phyloP scores from a whole-genome alignment of 2,797 vertebrate genomes.

The Esox masquinongy region DNA sequence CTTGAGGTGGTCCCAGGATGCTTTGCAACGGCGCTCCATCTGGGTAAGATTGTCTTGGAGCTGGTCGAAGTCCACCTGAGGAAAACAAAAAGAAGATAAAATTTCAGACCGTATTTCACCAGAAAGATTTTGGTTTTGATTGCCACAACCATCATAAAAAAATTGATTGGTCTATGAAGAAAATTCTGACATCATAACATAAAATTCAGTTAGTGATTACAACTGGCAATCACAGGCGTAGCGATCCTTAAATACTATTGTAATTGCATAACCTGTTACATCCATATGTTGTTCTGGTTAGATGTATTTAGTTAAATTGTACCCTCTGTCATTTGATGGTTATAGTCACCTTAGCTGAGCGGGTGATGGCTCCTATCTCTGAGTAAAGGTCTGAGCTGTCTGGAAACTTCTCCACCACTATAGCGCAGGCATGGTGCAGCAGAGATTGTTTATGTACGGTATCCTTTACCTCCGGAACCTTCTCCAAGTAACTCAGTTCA shows the following conservation, averaged over 20 bases:
- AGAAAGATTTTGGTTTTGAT: neutral
- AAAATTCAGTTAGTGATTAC: too few relatives aligned
- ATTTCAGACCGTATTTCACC: neutral
- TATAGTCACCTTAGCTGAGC: conserved; percentile 89
- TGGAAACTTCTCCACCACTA: conserved; percentile 95
- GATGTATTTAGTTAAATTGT: too few relatives aligned
- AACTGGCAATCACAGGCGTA: too few relatives aligned
- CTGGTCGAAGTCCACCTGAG: conserved; percentile 96
- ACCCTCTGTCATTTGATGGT: too few relatives aligned
- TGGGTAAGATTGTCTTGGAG: conserved; percentile 94
- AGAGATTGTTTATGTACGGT: conserved; percentile 97
- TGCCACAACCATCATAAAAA: too few relatives aligned
- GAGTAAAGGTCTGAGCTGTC: conserved; percentile 97
- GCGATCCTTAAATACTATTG: too few relatives aligned
- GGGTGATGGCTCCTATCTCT: conserved; percentile 93
- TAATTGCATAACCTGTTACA: neutral
- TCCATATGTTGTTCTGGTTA: neutral
- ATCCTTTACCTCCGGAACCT: conserved; percentile 98
- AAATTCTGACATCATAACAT: too few relatives aligned
- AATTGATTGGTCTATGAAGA: too few relatives aligned
- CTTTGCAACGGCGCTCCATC: conserved; percentile 95
- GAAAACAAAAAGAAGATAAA: neutral
- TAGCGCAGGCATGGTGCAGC: conserved; percentile 91
- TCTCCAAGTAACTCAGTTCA: conserved; percentile 97
- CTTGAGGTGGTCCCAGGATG: conserved; percentile 98